Percentiles rank a stretch among this genome's conserved stretches.
phyloP scores from a whole-genome alignment of 1,140 invertebrate genomes.

The Leguminivora glycinivorella region DNA sequence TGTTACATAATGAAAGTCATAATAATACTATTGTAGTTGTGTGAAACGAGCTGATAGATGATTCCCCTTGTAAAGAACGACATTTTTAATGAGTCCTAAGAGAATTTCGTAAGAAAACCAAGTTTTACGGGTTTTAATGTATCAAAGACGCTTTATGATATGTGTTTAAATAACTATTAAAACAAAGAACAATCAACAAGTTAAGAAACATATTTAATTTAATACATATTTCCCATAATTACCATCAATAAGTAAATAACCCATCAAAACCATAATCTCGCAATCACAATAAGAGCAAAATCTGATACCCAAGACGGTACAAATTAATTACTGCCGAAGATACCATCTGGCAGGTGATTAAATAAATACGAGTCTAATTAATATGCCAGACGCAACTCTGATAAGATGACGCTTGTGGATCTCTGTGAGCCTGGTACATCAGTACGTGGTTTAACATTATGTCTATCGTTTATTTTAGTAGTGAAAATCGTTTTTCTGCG shows the following conservation, averaged over 20 bases:
- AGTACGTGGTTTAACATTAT: conserved; percentile 53
- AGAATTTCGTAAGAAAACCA: no score
- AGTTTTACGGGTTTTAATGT: no score
- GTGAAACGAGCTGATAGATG: no score
- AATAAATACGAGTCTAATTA: conserved; percentile 76
- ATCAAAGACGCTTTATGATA: no score
- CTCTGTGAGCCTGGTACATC: conserved; percentile 51
- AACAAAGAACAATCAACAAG: no score
- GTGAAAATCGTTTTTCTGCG: no score
- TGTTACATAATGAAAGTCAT: no score
- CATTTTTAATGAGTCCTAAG: no score
- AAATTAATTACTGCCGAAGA: conserved; percentile 72
- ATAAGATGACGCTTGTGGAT: conserved; percentile 60
- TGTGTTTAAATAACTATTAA: neutral
- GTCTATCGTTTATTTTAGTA: neutral
- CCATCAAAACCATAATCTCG: neutral
- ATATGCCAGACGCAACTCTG: conserved; percentile 71
- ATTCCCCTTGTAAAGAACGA: no score
- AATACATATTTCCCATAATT: neutral
- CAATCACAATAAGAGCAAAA: conserved; percentile 4
- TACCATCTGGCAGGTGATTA: conserved; percentile 74
- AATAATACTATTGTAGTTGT: no score
- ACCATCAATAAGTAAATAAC: neutral
- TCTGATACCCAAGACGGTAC: conserved; percentile 43
- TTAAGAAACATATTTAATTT: no score